Evolutionary conservation across 2,888 invertebrate species (phyloP).

Genomic region (Caenorhabditis japonica): DNA sequence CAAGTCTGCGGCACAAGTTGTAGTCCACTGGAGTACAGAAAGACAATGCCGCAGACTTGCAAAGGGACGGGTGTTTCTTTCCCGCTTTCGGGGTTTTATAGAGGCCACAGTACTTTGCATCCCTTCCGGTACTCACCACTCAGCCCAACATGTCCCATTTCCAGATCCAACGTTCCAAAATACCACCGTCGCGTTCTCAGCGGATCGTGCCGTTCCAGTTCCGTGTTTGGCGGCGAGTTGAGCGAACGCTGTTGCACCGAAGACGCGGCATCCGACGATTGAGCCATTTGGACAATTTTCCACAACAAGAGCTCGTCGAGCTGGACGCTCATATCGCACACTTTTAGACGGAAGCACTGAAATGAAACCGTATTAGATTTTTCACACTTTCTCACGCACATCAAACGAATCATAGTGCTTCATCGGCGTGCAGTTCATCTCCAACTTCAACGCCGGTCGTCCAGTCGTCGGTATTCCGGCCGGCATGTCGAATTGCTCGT

Average conservation of each 20-base stretch:
- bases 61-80: too few relatives aligned
- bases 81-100: too few relatives aligned
- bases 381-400: too few relatives aligned
- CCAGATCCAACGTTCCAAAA: conserved; percentile 87
- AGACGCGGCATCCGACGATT: conserved; percentile 68
- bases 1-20: too few relatives aligned
- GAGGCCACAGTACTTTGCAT: too few relatives aligned
- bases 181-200: conserved; percentile 84
- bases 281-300: conserved; percentile 81
- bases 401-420: conserved; percentile 87
- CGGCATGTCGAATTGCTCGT: conserved; percentile 45
- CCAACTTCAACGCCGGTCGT: conserved; percentile 85
- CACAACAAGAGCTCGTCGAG: conserved; percentile 89
- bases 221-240: conserved; percentile 68
- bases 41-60: too few relatives aligned
- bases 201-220: conserved; percentile 67
- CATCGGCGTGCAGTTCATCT: conserved; percentile 85
- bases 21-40: too few relatives aligned
- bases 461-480: conserved; percentile 49
- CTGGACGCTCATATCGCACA: conserved; percentile 87
- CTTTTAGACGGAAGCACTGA: conserved; percentile 85
- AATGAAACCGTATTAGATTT: too few relatives aligned
- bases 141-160: conserved; percentile 87
- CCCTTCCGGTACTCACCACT: too few relatives aligned
- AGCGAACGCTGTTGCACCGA: conserved; percentile 64